Evolutionary conservation across 2,797 vertebrate genomes (phyloP).

Genomic region (Meriones psammophilus): DNA sequence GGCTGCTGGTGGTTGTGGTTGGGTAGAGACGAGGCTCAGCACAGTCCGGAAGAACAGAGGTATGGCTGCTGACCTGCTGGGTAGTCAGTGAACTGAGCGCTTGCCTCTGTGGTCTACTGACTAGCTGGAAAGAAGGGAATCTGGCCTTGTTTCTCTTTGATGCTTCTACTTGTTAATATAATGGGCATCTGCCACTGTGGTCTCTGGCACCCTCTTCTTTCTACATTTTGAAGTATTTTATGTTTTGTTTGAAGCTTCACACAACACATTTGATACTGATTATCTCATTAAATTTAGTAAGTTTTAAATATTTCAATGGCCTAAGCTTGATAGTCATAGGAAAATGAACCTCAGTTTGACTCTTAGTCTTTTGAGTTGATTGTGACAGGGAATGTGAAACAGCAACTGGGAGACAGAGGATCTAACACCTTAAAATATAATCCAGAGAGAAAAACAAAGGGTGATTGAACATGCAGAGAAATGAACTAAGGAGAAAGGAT

Average conservation of each 20-base stretch:
- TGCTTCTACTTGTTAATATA: background rate
- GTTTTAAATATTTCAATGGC: background rate
- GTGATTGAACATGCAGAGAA: background rate
- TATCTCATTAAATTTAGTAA: background rate
- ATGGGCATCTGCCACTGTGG: background rate
- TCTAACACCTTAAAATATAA: background rate
- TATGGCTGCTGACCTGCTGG: background rate
- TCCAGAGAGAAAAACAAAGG: background rate
- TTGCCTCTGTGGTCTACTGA: background rate
- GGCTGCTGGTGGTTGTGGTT: background rate
- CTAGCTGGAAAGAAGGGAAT: background rate
- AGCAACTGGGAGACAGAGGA: background rate
- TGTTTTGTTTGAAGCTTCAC: background rate
- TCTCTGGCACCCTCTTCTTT: background rate
- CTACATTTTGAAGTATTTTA: background rate
- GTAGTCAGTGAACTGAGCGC: background rate
- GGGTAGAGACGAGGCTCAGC: background rate
- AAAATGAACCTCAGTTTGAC: background rate
- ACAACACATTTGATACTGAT: background rate
- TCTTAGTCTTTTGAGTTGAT: background rate
- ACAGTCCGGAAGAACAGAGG: background rate
- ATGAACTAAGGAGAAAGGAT: background rate
- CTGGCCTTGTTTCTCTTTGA: slow-evolving; percentile 9
- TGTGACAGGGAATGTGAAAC: background rate
- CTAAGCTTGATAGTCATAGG: background rate